Conservation (phyloP, 2,888 invertebrate genomes). For the Tryphoninae sp. region DNA sequence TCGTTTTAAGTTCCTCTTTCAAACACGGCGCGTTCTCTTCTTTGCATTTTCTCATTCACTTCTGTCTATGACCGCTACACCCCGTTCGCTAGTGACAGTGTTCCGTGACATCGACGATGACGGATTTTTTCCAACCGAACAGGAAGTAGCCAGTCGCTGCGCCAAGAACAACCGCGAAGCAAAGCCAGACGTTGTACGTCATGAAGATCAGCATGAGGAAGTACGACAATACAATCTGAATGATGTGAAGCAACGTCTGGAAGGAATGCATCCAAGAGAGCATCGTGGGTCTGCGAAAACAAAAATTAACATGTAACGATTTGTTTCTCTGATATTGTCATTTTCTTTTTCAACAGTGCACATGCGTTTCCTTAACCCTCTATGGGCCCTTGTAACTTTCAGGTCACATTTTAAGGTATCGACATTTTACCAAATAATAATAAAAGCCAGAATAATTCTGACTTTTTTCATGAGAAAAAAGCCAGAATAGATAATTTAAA, state of each 20-base stretch:
- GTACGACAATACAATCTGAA: slow-evolving; percentile 95
- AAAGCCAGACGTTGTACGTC: slow-evolving; percentile 98
- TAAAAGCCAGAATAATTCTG: too few relatives aligned
- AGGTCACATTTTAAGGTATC: too few relatives aligned
- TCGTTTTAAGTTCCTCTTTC: too few relatives aligned
- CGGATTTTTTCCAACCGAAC: slow-evolving; percentile 97
- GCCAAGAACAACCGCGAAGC: slow-evolving; percentile 93
- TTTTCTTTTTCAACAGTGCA: not conserved
- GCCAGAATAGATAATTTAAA: too few relatives aligned
- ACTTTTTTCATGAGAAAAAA: too few relatives aligned
- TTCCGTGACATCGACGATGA: slow-evolving; percentile 96
- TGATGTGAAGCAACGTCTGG: slow-evolving; percentile 93
- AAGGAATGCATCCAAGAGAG: slow-evolving; percentile 91
- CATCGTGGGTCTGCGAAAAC: slow-evolving; percentile 89
- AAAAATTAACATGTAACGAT: slow-evolving; percentile 44
- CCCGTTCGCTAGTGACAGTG: slow-evolving; percentile 89
- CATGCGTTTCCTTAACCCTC: not conserved
- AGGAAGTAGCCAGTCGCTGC: slow-evolving; percentile 96
- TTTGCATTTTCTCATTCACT: slow-evolving; percentile 1
- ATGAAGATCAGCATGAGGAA: slow-evolving; percentile 98
- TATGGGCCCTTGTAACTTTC: too few relatives aligned
- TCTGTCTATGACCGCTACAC: slow-evolving; percentile 7
- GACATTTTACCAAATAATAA: too few relatives aligned
- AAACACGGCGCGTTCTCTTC: not conserved
- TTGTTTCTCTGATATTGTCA: not conserved